Base-by-base conservation (phyloP, 2,797 vertebrate genomes). In the Etheostoma perlongum region DNA sequence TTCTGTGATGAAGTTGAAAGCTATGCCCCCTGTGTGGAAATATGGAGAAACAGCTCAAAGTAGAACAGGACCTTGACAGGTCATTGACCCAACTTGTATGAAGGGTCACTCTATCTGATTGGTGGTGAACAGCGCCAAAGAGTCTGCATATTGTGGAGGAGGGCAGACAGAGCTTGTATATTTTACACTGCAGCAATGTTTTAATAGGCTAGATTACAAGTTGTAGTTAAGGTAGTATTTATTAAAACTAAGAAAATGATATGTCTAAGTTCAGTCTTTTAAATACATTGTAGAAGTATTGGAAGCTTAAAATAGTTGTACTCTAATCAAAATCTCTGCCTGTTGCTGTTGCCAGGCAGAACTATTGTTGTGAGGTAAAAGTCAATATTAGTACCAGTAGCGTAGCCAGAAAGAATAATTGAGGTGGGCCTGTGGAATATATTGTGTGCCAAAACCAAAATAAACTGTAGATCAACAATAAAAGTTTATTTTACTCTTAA, bases 51-150 rank as follows among this genome's bases (percentile, higher is more conserved):
- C 48, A 27, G 73, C 87, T 85, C 78, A 88, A 88, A 91, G 87
- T 87, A 67, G 89, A 91, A 75, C 87, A 68, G 70, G 84, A 83
- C 87, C 88, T 85, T 89, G 86, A 81, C 87, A 73, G 85, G 81
- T 88, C 89, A 85, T 91, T 89, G 21, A 23, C 21, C 21, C 72
- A 76, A 73, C 67, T 79, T 67, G 74, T 66, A 53, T 67, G 55
- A 78, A 63, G 75, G 78, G 71, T 90, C 74, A 66, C 51, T 79
- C 68, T 47, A 4, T 67, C 68, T 83, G 77, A 78, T 11, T 69
- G 65, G 64, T 42, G n/a, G n/a, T 51, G 47, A 27, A 49, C 40
- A 58, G 49, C n/a, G 2, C 16, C 33, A 71, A 6, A 44, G 55
- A 58, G 58, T 47, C 53, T 42, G 63, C 13, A 4, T 36, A 55